Evolutionary conservation across 2,797 vertebrate genomes (phyloP), one percentile per base, ranked within the genome.

Genomic region (Typhlichthys subterraneus): DNA sequence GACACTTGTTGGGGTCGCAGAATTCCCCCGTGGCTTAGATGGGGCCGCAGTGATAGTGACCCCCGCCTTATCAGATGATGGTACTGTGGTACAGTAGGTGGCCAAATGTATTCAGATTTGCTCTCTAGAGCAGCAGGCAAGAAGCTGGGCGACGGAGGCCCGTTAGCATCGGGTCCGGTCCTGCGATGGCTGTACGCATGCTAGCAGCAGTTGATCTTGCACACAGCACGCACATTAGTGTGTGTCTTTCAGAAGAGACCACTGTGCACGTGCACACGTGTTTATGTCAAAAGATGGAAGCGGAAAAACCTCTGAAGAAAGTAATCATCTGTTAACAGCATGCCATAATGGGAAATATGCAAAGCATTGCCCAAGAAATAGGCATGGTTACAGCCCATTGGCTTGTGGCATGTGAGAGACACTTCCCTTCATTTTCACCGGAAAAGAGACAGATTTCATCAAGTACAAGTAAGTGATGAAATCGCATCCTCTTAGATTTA

Each of bases 341-440:
- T 87, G 89, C 89, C 89, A 88, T 91, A 90, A 92, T 92, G 89
- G 90, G 85, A 92, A 92, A 92, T 90, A 93, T 92, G 89, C 88
- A 91, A 92, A 92, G 85, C 81, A 85, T 84, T 84, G 70, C 69
- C 76, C 74, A 81, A 86, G 86, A 87, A 89, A 90, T 81, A 81
- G 84, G 77, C 79, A 84, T 67, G 84, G 89, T 90, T 89, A 83
- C 89, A 91, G 87, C 84, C 87, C 86, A 88, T 87, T 92, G 90
- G 90, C 84, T 89, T 76, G 84, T 85, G 80, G 80, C 76, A 73
- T 52, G 82, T 80, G 61, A 83, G 77, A 85, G 70, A 85, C 84
- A 83, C 82, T 86, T 89, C 77, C 76, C 78, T 82, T 75, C 73
- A 58, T 85, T 88, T 84, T 83, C 75, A 87, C 78, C 64, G 66